phyloP scores from a whole-genome alignment of 2,113 vertebrate species.

The Phainopepla nitens region DNA sequence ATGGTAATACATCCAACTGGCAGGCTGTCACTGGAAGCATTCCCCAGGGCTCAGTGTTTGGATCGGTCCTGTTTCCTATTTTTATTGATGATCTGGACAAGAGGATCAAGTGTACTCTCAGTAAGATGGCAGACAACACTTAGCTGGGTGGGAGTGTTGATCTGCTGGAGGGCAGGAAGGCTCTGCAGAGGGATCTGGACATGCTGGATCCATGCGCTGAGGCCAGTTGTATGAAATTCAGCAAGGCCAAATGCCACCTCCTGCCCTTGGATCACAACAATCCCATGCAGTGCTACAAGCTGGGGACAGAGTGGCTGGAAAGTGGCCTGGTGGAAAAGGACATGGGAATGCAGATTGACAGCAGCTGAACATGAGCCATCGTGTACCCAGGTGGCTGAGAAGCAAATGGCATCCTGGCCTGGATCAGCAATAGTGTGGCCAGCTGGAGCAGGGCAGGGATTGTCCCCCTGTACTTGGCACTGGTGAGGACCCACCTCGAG shows the following conservation, averaged over 20 bases:
- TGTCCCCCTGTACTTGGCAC: fast-evolving
- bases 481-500: fast-evolving
- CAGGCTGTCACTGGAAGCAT: fast-evolving
- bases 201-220: fast-evolving
- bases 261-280: not conserved
- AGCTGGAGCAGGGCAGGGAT: not conserved
- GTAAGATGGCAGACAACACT: not conserved
- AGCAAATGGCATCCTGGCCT: not conserved
- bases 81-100: not conserved
- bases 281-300: not conserved
- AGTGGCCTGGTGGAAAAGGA: not conserved
- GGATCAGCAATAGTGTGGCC: not conserved
- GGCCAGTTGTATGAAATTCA: not conserved
- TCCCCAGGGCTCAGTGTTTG: not conserved
- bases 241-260: not conserved
- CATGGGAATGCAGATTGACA: not conserved
- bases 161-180: too few species aligned
- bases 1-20: not conserved
- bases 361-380: not conserved
- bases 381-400: not conserved
- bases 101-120: not conserved
- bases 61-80: not conserved
- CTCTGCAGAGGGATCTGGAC: not conserved
- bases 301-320: not conserved
- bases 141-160: not conserved